Conservation (phyloP, 2,113 vertebrate genomes). For the Gnathochromis pfefferi region DNA sequence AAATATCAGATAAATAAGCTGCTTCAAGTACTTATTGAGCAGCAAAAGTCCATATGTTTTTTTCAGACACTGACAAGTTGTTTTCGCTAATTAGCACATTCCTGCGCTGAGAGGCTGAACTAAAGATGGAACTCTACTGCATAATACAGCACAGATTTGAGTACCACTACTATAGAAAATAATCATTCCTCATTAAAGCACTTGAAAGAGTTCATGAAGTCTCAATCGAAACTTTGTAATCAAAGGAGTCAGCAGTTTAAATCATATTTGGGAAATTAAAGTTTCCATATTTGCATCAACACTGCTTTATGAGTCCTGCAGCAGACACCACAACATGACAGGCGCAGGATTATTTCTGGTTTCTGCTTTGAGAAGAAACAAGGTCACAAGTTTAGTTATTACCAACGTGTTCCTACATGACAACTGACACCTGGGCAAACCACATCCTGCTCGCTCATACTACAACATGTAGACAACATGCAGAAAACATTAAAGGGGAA, state of each 20-base stretch:
- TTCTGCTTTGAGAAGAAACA: background rate
- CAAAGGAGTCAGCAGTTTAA: background rate
- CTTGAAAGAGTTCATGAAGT: background rate
- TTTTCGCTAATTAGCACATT: background rate
- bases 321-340: background rate
- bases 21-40: background rate
- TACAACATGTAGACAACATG: background rate
- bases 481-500: background rate
- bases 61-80: background rate
- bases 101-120: background rate
- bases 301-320: background rate
- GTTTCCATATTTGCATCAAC: background rate
- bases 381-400: background rate
- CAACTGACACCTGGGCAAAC: background rate
- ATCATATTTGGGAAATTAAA: background rate
- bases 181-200: background rate
- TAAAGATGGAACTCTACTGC: background rate
- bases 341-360: background rate
- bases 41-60: background rate
- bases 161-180: background rate
- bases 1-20: background rate
- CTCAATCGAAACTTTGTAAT: background rate
- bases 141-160: background rate
- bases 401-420: background rate
- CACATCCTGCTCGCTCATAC: background rate